Evolutionary conservation across 2,888 invertebrate genomes (phyloP), one percentile per base, ranked within the genome.

Genomic region (Onchidella celtica): DNA sequence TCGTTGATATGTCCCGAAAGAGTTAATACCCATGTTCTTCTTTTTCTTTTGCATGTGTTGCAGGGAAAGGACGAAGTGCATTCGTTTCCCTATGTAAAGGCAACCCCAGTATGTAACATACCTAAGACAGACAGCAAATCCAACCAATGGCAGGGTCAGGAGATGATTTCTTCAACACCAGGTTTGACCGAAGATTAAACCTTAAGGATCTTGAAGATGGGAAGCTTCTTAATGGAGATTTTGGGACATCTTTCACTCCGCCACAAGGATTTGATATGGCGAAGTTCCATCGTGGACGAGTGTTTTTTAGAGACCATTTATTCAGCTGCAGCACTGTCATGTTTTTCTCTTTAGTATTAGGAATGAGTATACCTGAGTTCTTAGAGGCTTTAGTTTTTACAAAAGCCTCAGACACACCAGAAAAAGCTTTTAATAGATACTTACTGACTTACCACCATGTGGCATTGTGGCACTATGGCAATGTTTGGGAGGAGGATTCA

Each of bases 371-470:
- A 74, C 96, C 96, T 0, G 95, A 96, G 3, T 96, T 97, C 83
- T 93, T 96, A 4, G 94, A 94, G 0, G 95, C 97, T 38, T 94
- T 97, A 9, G 94, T 95, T 2, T 95, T 95, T 86, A 96, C 97
- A 0, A 95, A 95, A 36, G 95, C 95, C 89, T 97, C 97, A 36
- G 95, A 95, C 74, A 95, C 95, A 1, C 93, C 95, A 0, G 93
- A n/a, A 29, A 83, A 83, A 57, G 57, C 83, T 40, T 34, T 78
- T 17, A 73, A 32, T 11, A 77, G 83, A 55, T 98, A 98, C 91
- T 93, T 97, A 11, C 95, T 96, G 6, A 98, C 98, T 0, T 94
- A 97, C 63, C 94, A 96, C 3, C 97, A 97, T 90, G 95, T 96
- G 81, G 93, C 95, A 24, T 93, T 95, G 3, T 98, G 98, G 98